Conservation (phyloP, 2,113 vertebrate species). For the Chlamydotis undulata region DNA sequence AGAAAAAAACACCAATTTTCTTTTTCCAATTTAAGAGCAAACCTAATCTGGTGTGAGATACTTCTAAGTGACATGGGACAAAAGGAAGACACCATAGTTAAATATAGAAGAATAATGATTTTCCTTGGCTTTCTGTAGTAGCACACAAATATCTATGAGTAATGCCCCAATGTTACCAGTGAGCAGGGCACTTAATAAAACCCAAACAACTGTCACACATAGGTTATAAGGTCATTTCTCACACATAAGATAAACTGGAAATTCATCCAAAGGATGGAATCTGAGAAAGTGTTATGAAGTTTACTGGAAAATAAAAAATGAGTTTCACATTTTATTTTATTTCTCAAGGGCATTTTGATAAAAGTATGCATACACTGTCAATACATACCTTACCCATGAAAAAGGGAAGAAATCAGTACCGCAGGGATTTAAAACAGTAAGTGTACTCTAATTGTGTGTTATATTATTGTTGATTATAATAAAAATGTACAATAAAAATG, state of each 20-base stretch:
- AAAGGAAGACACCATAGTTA: conserved; percentile 56
- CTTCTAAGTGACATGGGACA: conserved; percentile 48
- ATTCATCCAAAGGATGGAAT: conserved; percentile 66
- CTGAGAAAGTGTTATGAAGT: conserved; percentile 66
- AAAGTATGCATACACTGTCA: conserved; percentile 46
- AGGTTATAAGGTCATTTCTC: conserved; percentile 82
- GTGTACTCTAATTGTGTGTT: conserved; percentile 10
- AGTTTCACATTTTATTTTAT: conserved; percentile 68
- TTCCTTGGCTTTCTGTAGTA: conserved; percentile 60
- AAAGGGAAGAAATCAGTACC: background rate
- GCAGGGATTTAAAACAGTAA: conserved; percentile 27
- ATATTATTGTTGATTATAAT: background rate
- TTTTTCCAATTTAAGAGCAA: background rate
- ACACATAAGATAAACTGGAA: conserved; percentile 75
- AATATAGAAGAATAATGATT: conserved; percentile 73
- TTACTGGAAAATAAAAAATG: conserved; percentile 74
- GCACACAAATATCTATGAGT: conserved; percentile 72
- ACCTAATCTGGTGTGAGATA: background rate
- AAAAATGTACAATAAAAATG: background rate
- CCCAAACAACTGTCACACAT: conserved; percentile 74
- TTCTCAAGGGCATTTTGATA: conserved; percentile 76
- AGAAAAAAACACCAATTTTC: background rate
- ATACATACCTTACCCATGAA: background rate
- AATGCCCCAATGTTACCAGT: conserved; percentile 62
- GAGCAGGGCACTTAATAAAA: conserved; percentile 78